phyloP scores from a whole-genome alignment of 2,888 invertebrate genomes.

The Octodonta nipae region DNA sequence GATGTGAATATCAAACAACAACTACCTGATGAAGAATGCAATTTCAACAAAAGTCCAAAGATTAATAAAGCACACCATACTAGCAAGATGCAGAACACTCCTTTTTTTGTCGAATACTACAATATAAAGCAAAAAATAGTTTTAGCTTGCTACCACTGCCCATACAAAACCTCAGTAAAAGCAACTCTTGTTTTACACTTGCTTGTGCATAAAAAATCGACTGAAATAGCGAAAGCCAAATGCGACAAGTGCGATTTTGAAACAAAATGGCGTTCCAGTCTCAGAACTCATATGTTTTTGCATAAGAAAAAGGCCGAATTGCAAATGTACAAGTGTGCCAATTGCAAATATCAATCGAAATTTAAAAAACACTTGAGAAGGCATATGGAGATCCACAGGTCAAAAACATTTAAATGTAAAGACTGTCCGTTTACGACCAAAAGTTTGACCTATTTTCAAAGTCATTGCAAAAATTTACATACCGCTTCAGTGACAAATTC shows the following conservation, averaged over 20 bases:
- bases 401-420: too few species aligned
- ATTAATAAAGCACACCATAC: too few species aligned
- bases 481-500: too few species aligned
- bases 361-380: constrained; percentile 7
- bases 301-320: constrained; percentile 5
- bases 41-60: too few species aligned
- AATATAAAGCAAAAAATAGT: neutral
- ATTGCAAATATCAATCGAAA: constrained; percentile 5
- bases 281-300: constrained; percentile 3
- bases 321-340: constrained; percentile 4
- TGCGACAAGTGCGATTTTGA: constrained; percentile 6
- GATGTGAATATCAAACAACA: too few species aligned
- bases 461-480: too few species aligned
- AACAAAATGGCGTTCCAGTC: constrained; percentile 7
- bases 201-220: constrained; percentile 1
- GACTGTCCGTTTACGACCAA: too few species aligned
- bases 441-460: too few species aligned
- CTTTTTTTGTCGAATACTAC: too few species aligned
- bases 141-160: constrained; percentile 4
- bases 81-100: too few species aligned
- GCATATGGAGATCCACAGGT: constrained; percentile 4
- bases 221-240: too few species aligned
- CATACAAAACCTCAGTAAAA: constrained; percentile 5
- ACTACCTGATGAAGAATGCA: too few species aligned
- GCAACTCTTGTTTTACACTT: constrained; percentile 5